These are phyloP conservation scores for Drosophila athabasca DNA, from an alignment of 1,140 invertebrate species.

Conservation along the genomic window DNA sequence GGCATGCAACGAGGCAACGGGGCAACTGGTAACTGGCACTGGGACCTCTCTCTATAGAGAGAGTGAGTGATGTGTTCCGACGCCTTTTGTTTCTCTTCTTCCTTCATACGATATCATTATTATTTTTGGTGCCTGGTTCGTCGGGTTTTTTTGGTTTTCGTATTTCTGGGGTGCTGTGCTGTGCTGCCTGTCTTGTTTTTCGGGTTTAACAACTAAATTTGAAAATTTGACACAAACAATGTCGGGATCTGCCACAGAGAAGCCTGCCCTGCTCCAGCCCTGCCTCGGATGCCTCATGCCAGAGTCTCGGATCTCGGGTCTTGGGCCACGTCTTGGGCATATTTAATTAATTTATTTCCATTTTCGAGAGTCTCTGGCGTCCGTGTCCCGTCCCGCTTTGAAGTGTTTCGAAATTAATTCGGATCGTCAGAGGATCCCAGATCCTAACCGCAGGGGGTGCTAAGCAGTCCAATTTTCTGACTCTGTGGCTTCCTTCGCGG, in stretches of 20 bases:
- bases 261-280: constrained; percentile 31
- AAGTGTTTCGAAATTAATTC: constrained; percentile 82
- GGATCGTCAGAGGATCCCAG: constrained; percentile 55
- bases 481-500: constrained; percentile 42
- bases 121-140: constrained; percentile 29
- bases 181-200: constrained; percentile 74
- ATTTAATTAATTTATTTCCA: constrained; percentile 81
- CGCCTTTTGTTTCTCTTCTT: constrained; percentile 63
- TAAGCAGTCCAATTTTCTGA: constrained; percentile 60
- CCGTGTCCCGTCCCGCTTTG: constrained; percentile 62
- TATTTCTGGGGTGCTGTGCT: constrained; percentile 13
- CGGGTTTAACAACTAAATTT: constrained; percentile 82
- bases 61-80: constrained; percentile 67
- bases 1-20: too few species aligned
- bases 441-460: constrained; percentile 64
- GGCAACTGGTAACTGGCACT: constrained; percentile 3
- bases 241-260: constrained; percentile 35
- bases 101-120: constrained; percentile 4
- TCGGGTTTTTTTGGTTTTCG: constrained; percentile 39
- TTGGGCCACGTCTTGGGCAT: constrained; percentile 50
- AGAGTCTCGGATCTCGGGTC: not conserved
- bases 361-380: constrained; percentile 47
- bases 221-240: constrained; percentile 81
- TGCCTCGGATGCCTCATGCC: constrained; percentile 2
- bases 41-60: constrained; percentile 8